Evolutionary conservation across 2,888 invertebrate genomes (phyloP).

Genomic region (Trichopoda pennipes): DNA sequence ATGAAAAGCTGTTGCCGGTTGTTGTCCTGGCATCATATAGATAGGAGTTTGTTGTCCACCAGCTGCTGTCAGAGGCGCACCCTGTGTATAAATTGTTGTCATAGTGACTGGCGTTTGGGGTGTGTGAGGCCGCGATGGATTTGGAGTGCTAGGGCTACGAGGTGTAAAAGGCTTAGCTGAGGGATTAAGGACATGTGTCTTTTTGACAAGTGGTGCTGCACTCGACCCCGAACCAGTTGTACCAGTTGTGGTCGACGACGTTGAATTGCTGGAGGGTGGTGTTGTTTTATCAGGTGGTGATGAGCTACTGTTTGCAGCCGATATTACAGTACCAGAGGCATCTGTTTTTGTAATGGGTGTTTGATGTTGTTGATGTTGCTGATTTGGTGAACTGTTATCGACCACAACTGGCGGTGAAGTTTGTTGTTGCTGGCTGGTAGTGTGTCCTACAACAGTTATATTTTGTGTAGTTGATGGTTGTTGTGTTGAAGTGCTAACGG

Average conservation of each 20-base stretch:
- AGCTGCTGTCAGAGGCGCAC: slow-evolving; percentile 76
- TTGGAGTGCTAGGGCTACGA: slow-evolving; percentile 85
- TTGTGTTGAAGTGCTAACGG: slow-evolving; percentile 54
- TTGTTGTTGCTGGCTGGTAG: slow-evolving; percentile 46
- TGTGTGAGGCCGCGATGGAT: slow-evolving; percentile 88
- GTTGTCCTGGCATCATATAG: slow-evolving; percentile 79
- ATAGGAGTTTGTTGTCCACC: slow-evolving; percentile 78
- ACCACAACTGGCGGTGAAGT: slow-evolving; percentile 52
- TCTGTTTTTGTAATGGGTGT: slow-evolving; percentile 70
- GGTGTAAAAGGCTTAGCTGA: slow-evolving; percentile 93
- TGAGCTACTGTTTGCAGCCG: slow-evolving; percentile 63
- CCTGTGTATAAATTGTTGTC: slow-evolving; percentile 76
- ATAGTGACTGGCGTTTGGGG: slow-evolving; percentile 88
- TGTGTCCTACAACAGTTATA: slow-evolving; percentile 46
- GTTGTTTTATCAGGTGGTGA: slow-evolving; percentile 50
- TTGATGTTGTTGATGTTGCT: slow-evolving; percentile 72
- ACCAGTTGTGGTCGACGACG: slow-evolving; percentile 71
- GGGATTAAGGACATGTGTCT: slow-evolving; percentile 92
- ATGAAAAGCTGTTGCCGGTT: slow-evolving; percentile 77
- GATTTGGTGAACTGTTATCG: slow-evolving; percentile 70
- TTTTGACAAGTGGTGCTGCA: slow-evolving; percentile 74
- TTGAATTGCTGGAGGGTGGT: slow-evolving; percentile 16
- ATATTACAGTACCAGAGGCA: slow-evolving; percentile 66
- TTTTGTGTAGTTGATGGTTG: slow-evolving; percentile 59
- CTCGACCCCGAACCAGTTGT: slow-evolving; percentile 69